Percentiles rank a stretch among this genome's conserved stretches.
Conservation (phyloP, 2,113 vertebrate genomes). For the Crotophaga sulcirostris region DNA sequence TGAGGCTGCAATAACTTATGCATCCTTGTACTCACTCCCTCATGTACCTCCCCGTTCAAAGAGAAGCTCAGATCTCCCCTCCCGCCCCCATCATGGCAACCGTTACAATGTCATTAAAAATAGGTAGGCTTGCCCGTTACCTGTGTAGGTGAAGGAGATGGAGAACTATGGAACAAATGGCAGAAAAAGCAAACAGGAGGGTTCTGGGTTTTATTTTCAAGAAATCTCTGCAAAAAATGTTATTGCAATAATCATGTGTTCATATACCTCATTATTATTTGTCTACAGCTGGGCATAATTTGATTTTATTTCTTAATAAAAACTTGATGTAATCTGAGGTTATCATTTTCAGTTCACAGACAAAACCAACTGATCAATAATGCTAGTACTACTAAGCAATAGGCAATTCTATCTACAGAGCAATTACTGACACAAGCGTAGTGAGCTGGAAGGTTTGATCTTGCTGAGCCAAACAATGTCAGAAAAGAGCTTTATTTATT, state of each 20-base stretch:
- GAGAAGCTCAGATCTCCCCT: not conserved
- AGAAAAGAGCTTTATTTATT: not conserved
- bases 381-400: not conserved
- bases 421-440: not conserved
- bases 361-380: conserved; percentile 7
- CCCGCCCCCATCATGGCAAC: not conserved
- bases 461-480: not conserved
- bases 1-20: conserved; percentile 35
- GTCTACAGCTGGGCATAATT: conserved; percentile 1
- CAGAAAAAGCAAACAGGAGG: not conserved
- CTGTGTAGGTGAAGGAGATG: not conserved
- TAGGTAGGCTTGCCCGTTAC: not conserved
- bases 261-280: conserved; percentile 3
- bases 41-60: not conserved
- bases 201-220: not conserved
- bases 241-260: not conserved
- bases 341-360: conserved; percentile 4
- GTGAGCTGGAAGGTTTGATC: not conserved
- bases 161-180: not conserved
- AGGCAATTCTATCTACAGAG: conserved; percentile 6
- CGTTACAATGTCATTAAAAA: not conserved
- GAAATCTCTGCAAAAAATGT: not conserved
- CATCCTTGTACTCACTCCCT: conserved; percentile 22
- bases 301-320: conserved; percentile 54
- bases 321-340: conserved; percentile 53